Base-by-base conservation (phyloP, 2,888 invertebrate species). In the Limnephilus auricula region DNA sequence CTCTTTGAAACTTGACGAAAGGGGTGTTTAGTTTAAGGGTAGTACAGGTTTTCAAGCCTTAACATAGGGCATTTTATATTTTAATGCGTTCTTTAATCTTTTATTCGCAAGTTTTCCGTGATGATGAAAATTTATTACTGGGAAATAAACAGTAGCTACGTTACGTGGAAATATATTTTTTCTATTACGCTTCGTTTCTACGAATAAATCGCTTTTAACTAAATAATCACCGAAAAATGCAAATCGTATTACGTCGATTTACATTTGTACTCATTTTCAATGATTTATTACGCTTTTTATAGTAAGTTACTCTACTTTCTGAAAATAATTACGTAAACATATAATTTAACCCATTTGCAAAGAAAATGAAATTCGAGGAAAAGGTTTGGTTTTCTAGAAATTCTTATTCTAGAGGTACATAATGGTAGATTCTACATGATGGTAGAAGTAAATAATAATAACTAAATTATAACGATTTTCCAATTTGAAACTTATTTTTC, bases 61-160 rank as follows among this genome's bases (percentile, higher is more conserved):
- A 25, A 9, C 65, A 65, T 6, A n/a, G 65, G 25, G 9, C 4
- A 65, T 25, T 65, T 65, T 65, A 65, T 88, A 34, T 88, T 88
- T 87, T 88, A 88, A 88, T 78, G 79, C 78, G 65, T 86, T 86
- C 65, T 86, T 86, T 86, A 50, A 45, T 86, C 50, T 65, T 82
- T 37, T 34, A 25, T 82, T 50, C n/a, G 65, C 15, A 45, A 31
- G 12, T 31, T 50, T 86, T 45, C 31, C 15, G 18, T 30, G 86
- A 3, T n/a, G 83, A 25, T 37, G 83, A 25, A 32, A 34, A 86
- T 86, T 86, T 86, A 86, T 86, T 86, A 31, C 86, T 45, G 1
- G 13, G 9, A 65, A 65, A 4, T 65, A 65, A 6, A 65, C 18
- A 31, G 32, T 80, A 80, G 13, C 80, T 13, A 80, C 4, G 31